Conservation (phyloP, 2,888 invertebrate genomes). For the Conchocele bisecta region DNA sequence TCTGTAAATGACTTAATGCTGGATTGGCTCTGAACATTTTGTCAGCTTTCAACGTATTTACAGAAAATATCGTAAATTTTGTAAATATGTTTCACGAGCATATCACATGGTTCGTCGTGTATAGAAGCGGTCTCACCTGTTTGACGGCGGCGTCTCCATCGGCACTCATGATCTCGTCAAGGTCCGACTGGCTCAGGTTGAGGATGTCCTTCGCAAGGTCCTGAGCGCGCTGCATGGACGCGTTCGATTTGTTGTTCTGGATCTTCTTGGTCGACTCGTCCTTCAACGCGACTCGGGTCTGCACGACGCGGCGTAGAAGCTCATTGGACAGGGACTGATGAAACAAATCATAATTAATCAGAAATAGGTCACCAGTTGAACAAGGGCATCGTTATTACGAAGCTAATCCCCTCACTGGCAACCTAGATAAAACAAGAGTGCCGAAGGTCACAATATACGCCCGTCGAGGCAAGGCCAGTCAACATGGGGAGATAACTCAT, state of each 20-base stretch:
- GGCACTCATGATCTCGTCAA: constrained; percentile 80
- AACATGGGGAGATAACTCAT: too few species aligned
- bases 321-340: constrained; percentile 74
- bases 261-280: constrained; percentile 54
- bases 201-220: constrained; percentile 79
- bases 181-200: constrained; percentile 80
- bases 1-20: too few species aligned
- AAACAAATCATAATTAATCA: not conserved
- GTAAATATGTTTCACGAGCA: not conserved
- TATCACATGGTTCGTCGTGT: too few species aligned
- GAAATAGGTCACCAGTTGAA: not conserved
- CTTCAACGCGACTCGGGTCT: constrained; percentile 64
- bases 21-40: too few species aligned
- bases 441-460: too few species aligned
- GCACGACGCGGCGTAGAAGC: constrained; percentile 68
- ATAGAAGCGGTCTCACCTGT: too few species aligned
- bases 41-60: too few species aligned
- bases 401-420: too few species aligned
- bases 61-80: not conserved
- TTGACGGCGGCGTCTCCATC: constrained; percentile 74
- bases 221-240: constrained; percentile 76
- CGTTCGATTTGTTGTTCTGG: constrained; percentile 47
- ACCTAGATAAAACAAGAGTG: too few species aligned
- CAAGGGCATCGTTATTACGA: too few species aligned
- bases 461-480: too few species aligned